A percentile compares a stretch with the other conserved stretches of the same genome.
These are phyloP conservation scores for Xiphorhynchus erythropygius DNA, from an alignment of 2,797 vertebrate species.

Conservation along the genomic window DNA sequence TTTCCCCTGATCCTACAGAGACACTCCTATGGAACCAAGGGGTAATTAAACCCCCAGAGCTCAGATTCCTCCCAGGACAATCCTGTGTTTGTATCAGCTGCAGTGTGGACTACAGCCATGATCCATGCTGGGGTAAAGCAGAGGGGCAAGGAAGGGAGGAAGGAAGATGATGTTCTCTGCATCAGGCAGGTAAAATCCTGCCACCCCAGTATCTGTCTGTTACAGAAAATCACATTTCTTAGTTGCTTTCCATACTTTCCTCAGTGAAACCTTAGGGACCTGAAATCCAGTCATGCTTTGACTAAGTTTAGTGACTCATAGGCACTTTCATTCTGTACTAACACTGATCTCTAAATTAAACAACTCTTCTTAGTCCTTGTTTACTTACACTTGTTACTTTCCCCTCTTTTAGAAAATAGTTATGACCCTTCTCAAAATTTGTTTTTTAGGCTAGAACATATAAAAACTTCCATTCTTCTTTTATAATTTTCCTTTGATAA, in stretches of 20 bases:
- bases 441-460: background rate
- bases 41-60: background rate
- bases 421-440: background rate
- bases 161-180: background rate
- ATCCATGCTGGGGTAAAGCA: background rate
- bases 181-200: background rate
- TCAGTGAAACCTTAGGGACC: background rate
- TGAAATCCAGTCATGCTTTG: background rate
- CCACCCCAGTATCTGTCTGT: background rate
- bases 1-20: background rate
- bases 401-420: background rate
- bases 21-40: background rate
- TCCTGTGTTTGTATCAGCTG: background rate
- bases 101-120: background rate
- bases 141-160: no score
- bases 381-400: background rate
- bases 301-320: background rate
- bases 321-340: background rate
- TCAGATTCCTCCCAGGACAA: background rate
- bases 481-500: background rate
- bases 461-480: rapidly evolving
- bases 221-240: background rate
- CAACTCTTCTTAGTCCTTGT: background rate
- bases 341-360: background rate
- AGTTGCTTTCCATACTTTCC: background rate